Percentiles rank a stretch among this genome's conserved stretches.
Conservation (phyloP, 2,888 invertebrate genomes). For the Zhuqinia jingwanae region DNA sequence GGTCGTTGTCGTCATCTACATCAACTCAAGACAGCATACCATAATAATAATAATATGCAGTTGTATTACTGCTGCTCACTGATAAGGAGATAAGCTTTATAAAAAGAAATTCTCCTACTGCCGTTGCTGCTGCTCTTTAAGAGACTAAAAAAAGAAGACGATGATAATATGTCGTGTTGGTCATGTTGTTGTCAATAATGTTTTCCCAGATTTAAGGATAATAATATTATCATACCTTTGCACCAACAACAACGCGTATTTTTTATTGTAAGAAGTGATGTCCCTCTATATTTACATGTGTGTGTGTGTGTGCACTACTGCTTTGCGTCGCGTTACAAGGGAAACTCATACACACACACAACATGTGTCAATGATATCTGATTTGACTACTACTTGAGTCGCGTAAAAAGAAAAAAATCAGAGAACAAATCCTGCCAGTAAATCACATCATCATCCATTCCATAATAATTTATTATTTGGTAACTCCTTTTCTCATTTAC, state of each 20-base stretch:
- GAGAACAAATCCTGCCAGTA: conserved; percentile 32
- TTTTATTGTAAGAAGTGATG: no score
- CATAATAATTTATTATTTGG: no score
- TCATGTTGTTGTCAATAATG: conserved; percentile 18
- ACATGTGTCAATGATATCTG: conserved; percentile 41
- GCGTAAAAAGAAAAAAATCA: background rate
- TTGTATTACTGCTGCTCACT: no score
- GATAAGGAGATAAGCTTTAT: conserved; percentile 25
- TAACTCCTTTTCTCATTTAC: no score
- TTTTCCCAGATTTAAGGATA: conserved; percentile 40
- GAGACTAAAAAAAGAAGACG: no score
- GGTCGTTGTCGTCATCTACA: conserved; percentile 33
- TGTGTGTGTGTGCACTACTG: no score
- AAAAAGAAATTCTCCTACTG: no score
- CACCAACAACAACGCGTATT: no score
- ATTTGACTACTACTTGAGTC: no score
- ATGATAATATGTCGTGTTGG: conserved; percentile 26
- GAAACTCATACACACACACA: background rate
- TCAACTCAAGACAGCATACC: conserved; percentile 5
- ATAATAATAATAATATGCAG: background rate
- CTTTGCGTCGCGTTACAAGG: conserved; percentile 12
- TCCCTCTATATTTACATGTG: no score
- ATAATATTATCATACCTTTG: no score
- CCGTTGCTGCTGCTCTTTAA: no score
- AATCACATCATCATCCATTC: background rate